These are phyloP conservation scores for Eulemur coronatus DNA, from an alignment of 2,797 vertebrate genomes.

Conservation along the genomic window DNA sequence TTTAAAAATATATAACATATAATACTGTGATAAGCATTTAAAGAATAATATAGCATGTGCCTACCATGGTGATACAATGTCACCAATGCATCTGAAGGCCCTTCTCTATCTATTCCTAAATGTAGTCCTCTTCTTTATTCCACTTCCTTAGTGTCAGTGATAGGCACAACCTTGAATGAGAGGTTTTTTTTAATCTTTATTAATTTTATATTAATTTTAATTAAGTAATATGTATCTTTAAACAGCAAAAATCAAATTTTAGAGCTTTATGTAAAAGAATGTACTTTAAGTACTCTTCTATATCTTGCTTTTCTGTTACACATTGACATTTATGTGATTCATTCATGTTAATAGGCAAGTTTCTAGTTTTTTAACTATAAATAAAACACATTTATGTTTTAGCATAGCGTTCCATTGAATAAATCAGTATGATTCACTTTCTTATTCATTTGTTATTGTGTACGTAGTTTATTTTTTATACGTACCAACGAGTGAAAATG, in stretches of 20 bases:
- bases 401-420: neutral
- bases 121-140: neutral
- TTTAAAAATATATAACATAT: no score
- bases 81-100: neutral
- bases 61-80: neutral
- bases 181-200: neutral
- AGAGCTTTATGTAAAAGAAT: neutral
- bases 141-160: neutral
- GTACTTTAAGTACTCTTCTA: neutral
- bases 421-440: neutral
- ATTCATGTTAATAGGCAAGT: neutral
- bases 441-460: neutral
- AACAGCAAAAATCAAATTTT: neutral
- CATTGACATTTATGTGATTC: neutral
- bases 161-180: neutral
- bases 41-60: neutral
- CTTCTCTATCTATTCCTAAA: neutral
- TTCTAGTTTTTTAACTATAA: neutral
- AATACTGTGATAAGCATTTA: neutral
- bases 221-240: neutral
- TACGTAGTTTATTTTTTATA: neutral
- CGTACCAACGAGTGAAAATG: neutral
- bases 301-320: neutral
- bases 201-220: neutral
- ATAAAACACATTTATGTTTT: neutral